Percentiles rank a stretch among this genome's conserved stretches.
Conservation (phyloP, 64 coral and sea anemone genomes). For the Montipora capricornis region DNA sequence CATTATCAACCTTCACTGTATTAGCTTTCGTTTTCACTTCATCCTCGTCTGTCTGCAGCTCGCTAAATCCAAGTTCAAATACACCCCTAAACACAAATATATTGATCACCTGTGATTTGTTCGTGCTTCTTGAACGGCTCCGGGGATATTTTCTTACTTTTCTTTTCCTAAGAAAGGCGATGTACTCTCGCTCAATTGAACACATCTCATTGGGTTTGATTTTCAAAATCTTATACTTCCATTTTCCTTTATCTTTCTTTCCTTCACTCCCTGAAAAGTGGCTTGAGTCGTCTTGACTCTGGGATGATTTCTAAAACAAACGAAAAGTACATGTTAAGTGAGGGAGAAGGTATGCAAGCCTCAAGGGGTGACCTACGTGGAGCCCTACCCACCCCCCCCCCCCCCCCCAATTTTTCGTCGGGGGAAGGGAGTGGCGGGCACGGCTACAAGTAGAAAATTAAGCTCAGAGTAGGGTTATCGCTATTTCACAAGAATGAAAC, state of each 20-base stretch:
- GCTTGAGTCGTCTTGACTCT: constrained; percentile 24
- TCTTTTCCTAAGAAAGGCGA: neutral
- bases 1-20: no score
- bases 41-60: no score
- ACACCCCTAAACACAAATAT: neutral
- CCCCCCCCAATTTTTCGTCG: no score
- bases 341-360: no score
- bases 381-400: no score
- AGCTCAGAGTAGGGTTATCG: no score
- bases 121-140: neutral
- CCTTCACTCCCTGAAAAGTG: constrained; percentile 1
- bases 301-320: constrained; percentile 14
- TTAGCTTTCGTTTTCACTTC: no score
- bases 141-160: neutral
- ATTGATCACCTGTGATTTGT: constrained; percentile 21
- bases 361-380: no score
- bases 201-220: constrained; percentile 71
- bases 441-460: neutral
- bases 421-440: no score
- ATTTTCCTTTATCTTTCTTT: constrained; percentile 34
- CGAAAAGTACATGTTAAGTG: neutral
- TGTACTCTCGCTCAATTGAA: constrained; percentile 66
- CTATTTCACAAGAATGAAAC: neutral
- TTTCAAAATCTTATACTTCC: constrained; percentile 4
- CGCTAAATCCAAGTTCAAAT: neutral